Percentiles rank a stretch among this genome's conserved stretches.
Conservation (phyloP, 2,888 invertebrate species). For the Hydrotaea diabolus region DNA sequence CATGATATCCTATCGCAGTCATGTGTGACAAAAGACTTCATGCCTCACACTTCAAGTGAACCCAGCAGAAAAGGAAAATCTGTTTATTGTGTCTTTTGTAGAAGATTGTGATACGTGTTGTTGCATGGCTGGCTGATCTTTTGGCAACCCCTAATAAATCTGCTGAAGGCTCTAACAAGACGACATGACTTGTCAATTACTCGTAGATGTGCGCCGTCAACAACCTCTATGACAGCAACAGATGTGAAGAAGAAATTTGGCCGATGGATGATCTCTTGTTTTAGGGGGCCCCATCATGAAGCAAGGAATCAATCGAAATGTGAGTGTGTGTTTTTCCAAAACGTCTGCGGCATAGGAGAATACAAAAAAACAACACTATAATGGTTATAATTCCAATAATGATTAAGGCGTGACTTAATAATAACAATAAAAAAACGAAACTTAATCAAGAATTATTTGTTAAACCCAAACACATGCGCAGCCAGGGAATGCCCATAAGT, state of each 20-base stretch:
- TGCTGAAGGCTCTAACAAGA: constrained; percentile 18
- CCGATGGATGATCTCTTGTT: constrained; percentile 42
- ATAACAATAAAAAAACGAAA: constrained; percentile 48
- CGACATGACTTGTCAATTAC: constrained; percentile 59
- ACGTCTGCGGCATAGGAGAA: background rate
- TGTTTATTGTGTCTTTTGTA: background rate
- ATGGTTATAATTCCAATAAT: constrained; percentile 60
- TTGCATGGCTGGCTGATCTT: background rate
- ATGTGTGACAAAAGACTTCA: constrained; percentile 15
- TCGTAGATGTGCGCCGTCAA: constrained; percentile 3
- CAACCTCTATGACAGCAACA: constrained; percentile 5
- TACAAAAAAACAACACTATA: constrained; percentile 48
- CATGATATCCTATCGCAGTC: background rate
- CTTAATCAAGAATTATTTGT: constrained; percentile 29
- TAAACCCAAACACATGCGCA: constrained; percentile 45
- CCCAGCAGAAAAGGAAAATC: constrained; percentile 13
- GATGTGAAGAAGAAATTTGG: constrained; percentile 29
- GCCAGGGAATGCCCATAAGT: constrained; percentile 37
- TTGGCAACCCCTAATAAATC: constrained; percentile 9
- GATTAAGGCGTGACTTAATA: constrained; percentile 65
- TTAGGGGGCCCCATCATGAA: constrained; percentile 11
- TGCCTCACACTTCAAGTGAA: background rate
- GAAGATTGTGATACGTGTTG: background rate
- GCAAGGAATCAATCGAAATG: constrained; percentile 3
- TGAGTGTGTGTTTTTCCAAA: background rate